Evolutionary conservation across 2,888 invertebrate genomes (phyloP), one percentile per base, ranked within the genome.

Genomic region (Harpalus rufipes): DNA sequence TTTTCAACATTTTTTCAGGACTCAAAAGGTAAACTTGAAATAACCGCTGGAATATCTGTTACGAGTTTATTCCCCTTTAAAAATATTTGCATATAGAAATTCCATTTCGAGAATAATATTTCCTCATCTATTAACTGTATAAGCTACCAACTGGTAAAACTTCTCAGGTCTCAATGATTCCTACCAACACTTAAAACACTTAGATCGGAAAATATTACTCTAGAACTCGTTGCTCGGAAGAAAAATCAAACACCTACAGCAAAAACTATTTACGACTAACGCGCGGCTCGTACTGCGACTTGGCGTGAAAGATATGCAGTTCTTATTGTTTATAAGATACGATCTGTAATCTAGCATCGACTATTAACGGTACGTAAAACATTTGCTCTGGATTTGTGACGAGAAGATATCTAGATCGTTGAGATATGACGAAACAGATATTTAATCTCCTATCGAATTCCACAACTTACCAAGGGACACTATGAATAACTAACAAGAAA

Each of bases 241-340:
- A 82, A 82, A 82, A 82, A 82, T 72, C 18, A 12, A 82, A 82
- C 82, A 82, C 82, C 82, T 82, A 82, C 82, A 82, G 82, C 82
- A 82, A 82, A 82, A 82, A 72, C 82, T 82, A 72, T 82, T 82
- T 82, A 82, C 39, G 72, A 32, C 65, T 65, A 81, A 65, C 63
- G 65, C 81, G 63, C 44, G 51, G 65, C 63, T 51, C 81, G 65
- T 63, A 81, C 68, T 81, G 44, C 44, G 44, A 51, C 44, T 51
- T 12, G 44, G 44, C 44, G 44, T 51, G 44, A 59, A 59, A 59
- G 14, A 59, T 59, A 59, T 59, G 59, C 59, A 59, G 59, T 12
- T 59, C 59, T 59, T 59, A 59, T 59, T 59, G 16, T 16, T 59
- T 59, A 51, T 51, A 51, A 51, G 44, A 51, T 51, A 51, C 1